A percentile compares a stretch with the other conserved stretches of the same genome.
Evolutionary conservation across 2,797 vertebrate genomes (phyloP).

Genomic region (Gymnothorax reevesii): DNA sequence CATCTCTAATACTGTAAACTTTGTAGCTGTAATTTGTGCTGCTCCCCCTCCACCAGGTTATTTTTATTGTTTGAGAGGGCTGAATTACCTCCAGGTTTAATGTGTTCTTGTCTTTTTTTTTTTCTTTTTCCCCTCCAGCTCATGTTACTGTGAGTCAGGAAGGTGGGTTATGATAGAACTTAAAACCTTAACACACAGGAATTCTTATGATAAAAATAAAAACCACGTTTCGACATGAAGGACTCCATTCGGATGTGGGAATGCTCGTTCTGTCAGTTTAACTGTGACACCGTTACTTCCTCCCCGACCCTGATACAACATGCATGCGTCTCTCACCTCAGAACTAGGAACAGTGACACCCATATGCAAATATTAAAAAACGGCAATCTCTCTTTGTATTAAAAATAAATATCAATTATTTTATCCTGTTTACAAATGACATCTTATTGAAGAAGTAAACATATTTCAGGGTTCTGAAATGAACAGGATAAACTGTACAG

Average conservation of each 20-base stretch:
- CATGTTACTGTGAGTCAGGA: slow-evolving; percentile 55
- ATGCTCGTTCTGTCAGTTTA: not conserved
- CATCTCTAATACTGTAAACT: slow-evolving; percentile 38
- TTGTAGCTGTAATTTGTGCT: slow-evolving; percentile 47
- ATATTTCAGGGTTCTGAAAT: not conserved
- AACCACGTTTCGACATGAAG: slow-evolving; percentile 48
- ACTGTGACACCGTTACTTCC: not conserved
- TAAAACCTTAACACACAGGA: slow-evolving; percentile 57
- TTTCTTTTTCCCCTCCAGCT: slow-evolving; percentile 42
- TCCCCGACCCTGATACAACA: no score
- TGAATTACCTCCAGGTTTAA: slow-evolving; percentile 34
- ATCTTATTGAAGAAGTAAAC: not conserved
- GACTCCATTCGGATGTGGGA: not conserved
- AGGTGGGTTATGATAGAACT: slow-evolving; percentile 49
- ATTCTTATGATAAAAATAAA: slow-evolving; percentile 63
- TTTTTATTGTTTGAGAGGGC: slow-evolving; percentile 27
- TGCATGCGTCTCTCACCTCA: not conserved
- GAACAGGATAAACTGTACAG: no score
- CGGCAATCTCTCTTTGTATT: not conserved
- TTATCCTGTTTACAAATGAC: not conserved
- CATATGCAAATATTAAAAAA: not conserved
- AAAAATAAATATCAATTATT: slow-evolving; percentile 5
- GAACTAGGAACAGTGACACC: not conserved
- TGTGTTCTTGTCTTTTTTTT: slow-evolving; percentile 46
- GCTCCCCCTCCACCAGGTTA: slow-evolving; percentile 36